These are phyloP conservation scores for Albula glossodonta DNA, from an alignment of 2,113 vertebrate genomes.

Conservation along the genomic window DNA sequence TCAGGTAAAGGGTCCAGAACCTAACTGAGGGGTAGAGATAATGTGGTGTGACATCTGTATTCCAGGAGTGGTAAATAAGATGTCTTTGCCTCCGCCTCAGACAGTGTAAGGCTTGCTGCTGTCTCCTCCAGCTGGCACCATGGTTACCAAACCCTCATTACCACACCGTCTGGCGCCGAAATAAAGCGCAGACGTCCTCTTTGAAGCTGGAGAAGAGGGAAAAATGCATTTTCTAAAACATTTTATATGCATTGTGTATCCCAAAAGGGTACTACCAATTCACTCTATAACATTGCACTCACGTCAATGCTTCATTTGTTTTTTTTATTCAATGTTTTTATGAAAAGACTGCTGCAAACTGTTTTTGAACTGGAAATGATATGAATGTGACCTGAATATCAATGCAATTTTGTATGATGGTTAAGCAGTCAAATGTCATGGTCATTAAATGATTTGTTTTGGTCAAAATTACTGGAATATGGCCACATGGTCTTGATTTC, in stretches of 20 bases:
- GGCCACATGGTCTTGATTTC: no score
- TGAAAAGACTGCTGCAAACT: not conserved
- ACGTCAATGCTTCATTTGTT: not conserved
- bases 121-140: slow-evolving; percentile 34
- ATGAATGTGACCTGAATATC: not conserved
- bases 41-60: not conserved
- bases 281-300: not conserved
- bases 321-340: not conserved
- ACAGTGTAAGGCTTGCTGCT: not conserved
- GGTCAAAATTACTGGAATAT: no score
- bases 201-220: slow-evolving; percentile 1
- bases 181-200: not conserved
- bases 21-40: slow-evolving; percentile 16
- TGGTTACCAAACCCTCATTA: slow-evolving; percentile 33
- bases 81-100: slow-evolving; percentile 11
- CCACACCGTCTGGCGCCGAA: slow-evolving; percentile 34
- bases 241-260: not conserved
- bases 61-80: slow-evolving; percentile 6
- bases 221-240: not conserved
- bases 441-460: no score
- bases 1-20: not conserved
- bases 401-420: no score
- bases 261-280: not conserved
- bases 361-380: not conserved
- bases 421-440: no score